These are phyloP conservation scores for Drosophila mercatorum DNA, from an alignment of 2,888 invertebrate genomes.

Conservation along the genomic window DNA sequence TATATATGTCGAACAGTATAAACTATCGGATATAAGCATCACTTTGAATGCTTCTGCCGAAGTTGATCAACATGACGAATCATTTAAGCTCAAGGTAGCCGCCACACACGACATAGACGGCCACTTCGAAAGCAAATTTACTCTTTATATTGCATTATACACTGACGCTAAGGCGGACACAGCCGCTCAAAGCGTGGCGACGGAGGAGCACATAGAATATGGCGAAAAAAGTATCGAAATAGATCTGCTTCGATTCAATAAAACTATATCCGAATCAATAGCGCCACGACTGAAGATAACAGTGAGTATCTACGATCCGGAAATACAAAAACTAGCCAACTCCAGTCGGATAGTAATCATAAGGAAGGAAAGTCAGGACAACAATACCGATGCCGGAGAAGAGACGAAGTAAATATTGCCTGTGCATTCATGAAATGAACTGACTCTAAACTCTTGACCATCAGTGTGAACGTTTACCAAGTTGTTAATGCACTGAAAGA, in stretches of 20 bases:
- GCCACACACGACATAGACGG: constrained; percentile 1
- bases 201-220: background rate
- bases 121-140: constrained; percentile 6
- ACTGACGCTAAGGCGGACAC: background rate
- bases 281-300: background rate
- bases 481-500: no score
- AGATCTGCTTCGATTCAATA: background rate
- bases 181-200: background rate
- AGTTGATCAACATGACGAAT: background rate
- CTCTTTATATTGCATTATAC: background rate
- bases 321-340: background rate
- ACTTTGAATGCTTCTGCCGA: background rate
- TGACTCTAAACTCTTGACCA: no score
- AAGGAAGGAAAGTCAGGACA: no score
- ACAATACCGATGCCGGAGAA: no score
- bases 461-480: no score
- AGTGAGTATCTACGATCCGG: constrained; percentile 7
- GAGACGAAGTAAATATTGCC: no score
- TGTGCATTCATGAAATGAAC: no score
- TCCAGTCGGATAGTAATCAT: background rate
- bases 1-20: constrained; percentile 8
- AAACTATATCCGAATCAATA: accelerated
- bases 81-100: background rate
- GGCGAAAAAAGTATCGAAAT: constrained; percentile 8
- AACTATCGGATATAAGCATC: background rate